Evolutionary conservation across 1,140 invertebrate species (phyloP), one percentile per base, ranked within the genome.

Genomic region (Coelopa frigida): DNA sequence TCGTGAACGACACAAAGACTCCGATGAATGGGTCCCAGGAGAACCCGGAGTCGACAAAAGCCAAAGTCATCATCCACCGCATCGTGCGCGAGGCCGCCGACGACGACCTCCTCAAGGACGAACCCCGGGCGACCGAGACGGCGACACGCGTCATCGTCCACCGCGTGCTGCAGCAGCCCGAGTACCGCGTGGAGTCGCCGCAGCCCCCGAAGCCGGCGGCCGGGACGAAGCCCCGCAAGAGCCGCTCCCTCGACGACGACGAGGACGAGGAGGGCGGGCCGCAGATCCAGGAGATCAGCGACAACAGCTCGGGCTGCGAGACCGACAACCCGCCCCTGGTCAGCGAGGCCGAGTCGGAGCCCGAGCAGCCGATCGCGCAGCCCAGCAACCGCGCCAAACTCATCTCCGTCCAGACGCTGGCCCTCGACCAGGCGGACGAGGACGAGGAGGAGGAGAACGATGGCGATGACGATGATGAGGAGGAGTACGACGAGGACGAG

Each of bases 211-310:
- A 29, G 20, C 17, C 31, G 14, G 21, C 6, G 7, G 4, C 10
- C 21, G 20, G 3, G 36, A 31, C 17, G 23, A 10, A 12, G 5
- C 20, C 20, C 7, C n/a, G n/a, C n/a, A n/a, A n/a, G n/a, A n/a
- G n/a, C n/a, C n/a, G n/a, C n/a, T n/a, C n/a, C n/a, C n/a, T n/a
- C n/a, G 51, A 54, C 8, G 59, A 49, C 1, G 47, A 62, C 29
- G 47, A 44, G 15, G 18, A 4, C 49, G 47, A 41, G 22, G 29
- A 44, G 4, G n/a, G 36, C 3, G 43, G 18, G 10, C 21, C 18
- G 0, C 59, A 62, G 20, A 66, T 66, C 11, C 62, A 63, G 38
- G 62, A 64, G 8, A 49, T 42, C 29, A 63, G 62, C 39, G 62
- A 66, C 11, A 55, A 46, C 42, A 63, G 59, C 20, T 59, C 57